Evolutionary conservation across 2,113 vertebrate species (phyloP).

Genomic region (Beaufortia kweichowensis): DNA sequence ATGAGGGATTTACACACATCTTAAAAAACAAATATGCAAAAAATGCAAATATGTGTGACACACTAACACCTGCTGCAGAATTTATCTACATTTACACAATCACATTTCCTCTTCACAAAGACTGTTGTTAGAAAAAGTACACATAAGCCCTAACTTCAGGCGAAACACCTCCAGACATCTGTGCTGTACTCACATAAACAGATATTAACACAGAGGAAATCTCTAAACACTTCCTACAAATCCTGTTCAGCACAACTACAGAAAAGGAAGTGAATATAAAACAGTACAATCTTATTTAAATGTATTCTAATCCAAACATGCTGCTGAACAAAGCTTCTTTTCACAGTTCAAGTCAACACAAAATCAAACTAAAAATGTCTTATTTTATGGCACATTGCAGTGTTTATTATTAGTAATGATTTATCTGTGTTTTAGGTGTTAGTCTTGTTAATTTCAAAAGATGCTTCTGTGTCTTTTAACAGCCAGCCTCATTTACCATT

Average conservation of each 20-base stretch:
- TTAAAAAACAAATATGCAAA: not conserved
- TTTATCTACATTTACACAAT: slow-evolving; percentile 48
- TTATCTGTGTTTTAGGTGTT: no score
- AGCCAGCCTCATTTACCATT: no score
- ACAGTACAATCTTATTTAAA: not conserved
- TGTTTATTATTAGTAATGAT: no score
- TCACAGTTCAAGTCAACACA: not conserved
- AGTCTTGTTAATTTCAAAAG: no score
- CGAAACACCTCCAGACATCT: not conserved
- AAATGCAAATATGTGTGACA: slow-evolving; percentile 19
- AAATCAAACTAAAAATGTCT: no score
- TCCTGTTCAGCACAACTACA: not conserved
- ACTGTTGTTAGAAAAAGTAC: not conserved
- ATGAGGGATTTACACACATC: slow-evolving; percentile 29
- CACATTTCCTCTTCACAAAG: slow-evolving; percentile 26
- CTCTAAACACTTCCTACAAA: not conserved
- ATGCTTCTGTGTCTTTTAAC: no score
- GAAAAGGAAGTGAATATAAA: not conserved
- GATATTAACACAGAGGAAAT: not conserved
- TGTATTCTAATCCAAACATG: not conserved
- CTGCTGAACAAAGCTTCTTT: slow-evolving; percentile 5
- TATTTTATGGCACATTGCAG: no score
- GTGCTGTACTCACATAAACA: not conserved
- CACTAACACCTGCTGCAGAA: slow-evolving; percentile 37
- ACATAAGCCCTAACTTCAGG: not conserved